These are phyloP conservation scores for Notamacropus eugenii DNA, from an alignment of 2,797 vertebrate genomes.

Conservation along the genomic window DNA sequence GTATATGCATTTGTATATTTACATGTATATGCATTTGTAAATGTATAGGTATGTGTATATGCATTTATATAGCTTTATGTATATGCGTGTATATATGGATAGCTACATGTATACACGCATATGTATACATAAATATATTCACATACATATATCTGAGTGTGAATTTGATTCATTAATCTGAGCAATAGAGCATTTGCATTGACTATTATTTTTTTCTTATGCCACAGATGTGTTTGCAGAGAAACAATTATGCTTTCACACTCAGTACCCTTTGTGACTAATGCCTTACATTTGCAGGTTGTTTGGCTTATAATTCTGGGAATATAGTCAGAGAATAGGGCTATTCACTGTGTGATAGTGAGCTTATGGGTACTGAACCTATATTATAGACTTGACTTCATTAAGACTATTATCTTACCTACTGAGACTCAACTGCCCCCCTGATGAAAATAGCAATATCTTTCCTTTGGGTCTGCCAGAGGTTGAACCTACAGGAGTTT, in stretches of 20 bases:
- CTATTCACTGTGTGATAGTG: not conserved
- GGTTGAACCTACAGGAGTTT: not conserved
- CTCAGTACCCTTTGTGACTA: not conserved
- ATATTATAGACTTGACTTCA: not conserved
- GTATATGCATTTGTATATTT: too few species aligned
- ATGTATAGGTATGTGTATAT: too few species aligned
- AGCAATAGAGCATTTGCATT: not conserved
- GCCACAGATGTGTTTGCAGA: not conserved
- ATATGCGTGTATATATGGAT: too few species aligned
- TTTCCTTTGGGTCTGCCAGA: not conserved
- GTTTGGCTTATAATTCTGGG: not conserved
- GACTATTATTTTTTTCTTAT: not conserved
- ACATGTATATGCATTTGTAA: too few species aligned
- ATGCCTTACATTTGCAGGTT: not conserved
- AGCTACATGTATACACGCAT: too few species aligned
- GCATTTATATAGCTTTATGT: too few species aligned
- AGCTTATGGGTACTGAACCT: not conserved
- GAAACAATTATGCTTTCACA: not conserved
- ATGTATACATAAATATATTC: too few species aligned
- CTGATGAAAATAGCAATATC: not conserved
- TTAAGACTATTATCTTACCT: not conserved
- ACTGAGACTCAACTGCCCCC: not conserved
- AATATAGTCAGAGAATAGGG: not conserved
- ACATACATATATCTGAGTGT: too few species aligned
- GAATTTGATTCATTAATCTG: not conserved